These are phyloP conservation scores for Oscheius sp. DNA, from an alignment of 2,888 invertebrate genomes.

Conservation along the genomic window DNA sequence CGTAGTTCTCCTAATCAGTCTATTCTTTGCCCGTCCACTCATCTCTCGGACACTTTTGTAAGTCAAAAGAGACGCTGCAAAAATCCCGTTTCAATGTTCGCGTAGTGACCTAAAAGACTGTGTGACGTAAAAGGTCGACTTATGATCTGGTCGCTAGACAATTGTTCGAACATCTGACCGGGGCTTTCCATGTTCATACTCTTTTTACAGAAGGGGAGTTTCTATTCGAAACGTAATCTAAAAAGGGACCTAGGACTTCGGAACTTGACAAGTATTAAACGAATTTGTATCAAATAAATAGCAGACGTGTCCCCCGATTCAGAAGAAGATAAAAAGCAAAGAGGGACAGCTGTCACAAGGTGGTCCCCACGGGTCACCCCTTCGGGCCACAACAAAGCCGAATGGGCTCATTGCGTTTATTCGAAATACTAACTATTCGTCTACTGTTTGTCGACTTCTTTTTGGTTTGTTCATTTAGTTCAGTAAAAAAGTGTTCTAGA, in stretches of 20 bases:
- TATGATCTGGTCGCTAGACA: no score
- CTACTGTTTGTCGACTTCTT: conserved; percentile 16
- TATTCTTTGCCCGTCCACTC: no score
- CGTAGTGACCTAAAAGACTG: no score
- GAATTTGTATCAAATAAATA: neutral
- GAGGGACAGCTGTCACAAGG: conserved; percentile 23
- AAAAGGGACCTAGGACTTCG: neutral
- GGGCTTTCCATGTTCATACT: neutral
- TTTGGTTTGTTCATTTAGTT: conserved; percentile 9
- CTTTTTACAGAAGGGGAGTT: neutral
- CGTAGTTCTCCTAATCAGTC: no score
- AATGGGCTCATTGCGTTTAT: conserved; percentile 5
- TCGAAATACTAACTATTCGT: conserved; percentile 11
- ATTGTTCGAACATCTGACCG: no score
- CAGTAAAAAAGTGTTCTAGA: neutral
- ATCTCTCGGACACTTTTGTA: no score
- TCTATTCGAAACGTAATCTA: neutral
- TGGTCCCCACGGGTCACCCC: conserved; percentile 17
- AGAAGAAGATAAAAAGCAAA: conserved; percentile 16
- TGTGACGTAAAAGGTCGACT: no score
- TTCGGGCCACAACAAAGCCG: conserved; percentile 7
- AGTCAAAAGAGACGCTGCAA: no score
- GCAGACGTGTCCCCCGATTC: neutral
- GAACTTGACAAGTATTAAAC: neutral
- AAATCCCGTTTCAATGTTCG: no score